These are phyloP conservation scores for Anoplolepis gracilipes DNA, from an alignment of 1,140 invertebrate genomes.

Conservation along the genomic window DNA sequence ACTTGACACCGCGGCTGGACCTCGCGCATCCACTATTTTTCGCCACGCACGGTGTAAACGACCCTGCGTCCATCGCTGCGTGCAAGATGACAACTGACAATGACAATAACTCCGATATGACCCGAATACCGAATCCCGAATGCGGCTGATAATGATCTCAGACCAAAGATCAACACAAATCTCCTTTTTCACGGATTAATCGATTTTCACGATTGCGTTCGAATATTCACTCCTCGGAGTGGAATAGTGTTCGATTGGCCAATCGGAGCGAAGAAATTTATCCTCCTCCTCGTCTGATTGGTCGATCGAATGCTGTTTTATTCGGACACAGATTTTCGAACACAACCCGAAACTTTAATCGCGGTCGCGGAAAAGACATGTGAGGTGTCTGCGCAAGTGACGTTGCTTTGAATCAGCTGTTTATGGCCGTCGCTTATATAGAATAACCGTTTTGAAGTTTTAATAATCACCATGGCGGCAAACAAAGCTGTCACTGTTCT, in stretches of 20 bases:
- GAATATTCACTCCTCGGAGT: too few species aligned
- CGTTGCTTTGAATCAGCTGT: slow-evolving; percentile 50
- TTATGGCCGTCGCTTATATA: neutral
- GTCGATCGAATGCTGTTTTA: too few species aligned
- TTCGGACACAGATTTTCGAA: neutral
- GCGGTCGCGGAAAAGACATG: neutral
- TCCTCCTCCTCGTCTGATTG: too few species aligned
- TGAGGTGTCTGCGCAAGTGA: slow-evolving; percentile 4
- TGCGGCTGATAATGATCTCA: too few species aligned
- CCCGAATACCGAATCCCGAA: too few species aligned
- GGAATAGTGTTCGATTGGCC: too few species aligned
- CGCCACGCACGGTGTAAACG: neutral
- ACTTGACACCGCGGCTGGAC: neutral
- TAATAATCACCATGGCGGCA: slow-evolving; percentile 74
- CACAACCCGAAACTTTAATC: neutral
- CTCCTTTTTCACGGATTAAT: too few species aligned
- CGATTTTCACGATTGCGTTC: too few species aligned
- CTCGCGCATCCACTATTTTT: neutral
- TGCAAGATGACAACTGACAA: too few species aligned
- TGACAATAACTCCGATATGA: too few species aligned
- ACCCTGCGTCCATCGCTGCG: neutral
- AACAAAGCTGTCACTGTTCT: slow-evolving; percentile 87
- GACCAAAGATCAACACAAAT: too few species aligned
- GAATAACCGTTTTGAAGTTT: slow-evolving; percentile 5
- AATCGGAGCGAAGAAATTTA: too few species aligned